A percentile compares a stretch with the other conserved stretches of the same genome.
phyloP scores from a whole-genome alignment of 2,113 vertebrate genomes.

The Rostratula benghalensis region DNA sequence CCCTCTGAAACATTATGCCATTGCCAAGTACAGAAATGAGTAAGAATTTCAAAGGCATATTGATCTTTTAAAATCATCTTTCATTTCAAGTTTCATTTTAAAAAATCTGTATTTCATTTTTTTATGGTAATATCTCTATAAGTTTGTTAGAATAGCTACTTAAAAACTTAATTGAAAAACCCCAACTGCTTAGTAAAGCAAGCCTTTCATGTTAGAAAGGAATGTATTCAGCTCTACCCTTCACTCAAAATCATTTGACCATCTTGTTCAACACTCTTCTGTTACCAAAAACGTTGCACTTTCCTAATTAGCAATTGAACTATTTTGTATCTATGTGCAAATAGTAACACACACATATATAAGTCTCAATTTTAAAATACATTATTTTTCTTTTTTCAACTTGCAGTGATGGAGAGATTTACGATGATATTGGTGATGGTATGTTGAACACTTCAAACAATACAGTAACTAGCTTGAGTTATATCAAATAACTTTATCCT shows the following conservation, averaged over 20 bases:
- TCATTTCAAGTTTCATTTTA: neutral
- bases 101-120: neutral
- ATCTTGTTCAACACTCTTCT: neutral
- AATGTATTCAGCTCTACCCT: neutral
- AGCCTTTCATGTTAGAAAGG: neutral
- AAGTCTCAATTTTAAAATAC: neutral
- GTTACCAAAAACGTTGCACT: neutral
- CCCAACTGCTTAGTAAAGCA: neutral
- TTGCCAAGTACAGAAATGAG: neutral
- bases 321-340: neutral
- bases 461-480: neutral
- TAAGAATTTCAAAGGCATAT: neutral
- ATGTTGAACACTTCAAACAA: constrained; percentile 54
- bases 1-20: neutral
- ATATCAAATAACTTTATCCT: neutral
- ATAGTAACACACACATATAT: neutral
- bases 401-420: constrained; percentile 90
- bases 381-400: constrained; percentile 22
- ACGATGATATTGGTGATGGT: constrained; percentile 93
- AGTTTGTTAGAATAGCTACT: neutral
- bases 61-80: neutral
- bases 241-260: neutral
- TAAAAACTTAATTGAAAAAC: neutral
- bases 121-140: neutral
- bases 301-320: neutral